A percentile compares a stretch with the other conserved stretches of the same genome.
These are phyloP conservation scores for Ommatoiulus sabulosus DNA, from an alignment of 2,888 invertebrate genomes.

Conservation along the genomic window DNA sequence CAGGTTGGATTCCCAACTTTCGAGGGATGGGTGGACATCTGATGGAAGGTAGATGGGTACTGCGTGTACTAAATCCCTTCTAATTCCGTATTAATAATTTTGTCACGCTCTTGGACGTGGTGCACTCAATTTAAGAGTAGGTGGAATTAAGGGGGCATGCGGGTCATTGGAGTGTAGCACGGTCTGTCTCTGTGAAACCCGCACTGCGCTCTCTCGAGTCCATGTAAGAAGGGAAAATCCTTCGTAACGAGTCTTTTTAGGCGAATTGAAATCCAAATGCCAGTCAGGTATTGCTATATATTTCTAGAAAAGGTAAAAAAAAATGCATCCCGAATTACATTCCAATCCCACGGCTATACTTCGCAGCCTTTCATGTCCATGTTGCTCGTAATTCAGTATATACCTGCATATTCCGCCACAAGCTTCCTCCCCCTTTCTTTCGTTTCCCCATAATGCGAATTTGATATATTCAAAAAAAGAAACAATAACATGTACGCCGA, in stretches of 20 bases:
- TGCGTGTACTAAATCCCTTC: neutral
- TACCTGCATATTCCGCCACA: neutral
- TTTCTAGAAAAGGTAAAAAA: conserved; percentile 30
- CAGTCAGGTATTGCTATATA: conserved; percentile 7
- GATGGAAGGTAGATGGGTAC: neutral
- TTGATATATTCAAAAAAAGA: conserved; percentile 16
- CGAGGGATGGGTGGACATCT: neutral
- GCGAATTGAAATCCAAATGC: conserved; percentile 22
- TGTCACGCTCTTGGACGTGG: conserved; percentile 7
- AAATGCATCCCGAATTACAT: conserved; percentile 23
- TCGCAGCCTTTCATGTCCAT: conserved; percentile 34
- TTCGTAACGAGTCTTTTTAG: conserved; percentile 13
- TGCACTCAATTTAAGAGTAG: conserved; percentile 28
- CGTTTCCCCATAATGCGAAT: conserved; percentile 15
- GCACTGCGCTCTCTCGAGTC: neutral
- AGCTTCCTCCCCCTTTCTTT: conserved; percentile 13
- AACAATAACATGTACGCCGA: conserved; percentile 25
- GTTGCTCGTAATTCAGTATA: conserved; percentile 34
- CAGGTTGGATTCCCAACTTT: neutral
- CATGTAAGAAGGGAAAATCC: neutral
- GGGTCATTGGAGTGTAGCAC: conserved; percentile 34
- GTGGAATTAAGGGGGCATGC: conserved; percentile 27
- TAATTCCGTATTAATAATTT: conserved; percentile 27
- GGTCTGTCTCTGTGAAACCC: neutral
- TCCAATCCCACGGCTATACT: conserved; percentile 25